These are phyloP conservation scores for Drosophila helvetica DNA, from an alignment of 2,888 invertebrate genomes.

Conservation along the genomic window DNA sequence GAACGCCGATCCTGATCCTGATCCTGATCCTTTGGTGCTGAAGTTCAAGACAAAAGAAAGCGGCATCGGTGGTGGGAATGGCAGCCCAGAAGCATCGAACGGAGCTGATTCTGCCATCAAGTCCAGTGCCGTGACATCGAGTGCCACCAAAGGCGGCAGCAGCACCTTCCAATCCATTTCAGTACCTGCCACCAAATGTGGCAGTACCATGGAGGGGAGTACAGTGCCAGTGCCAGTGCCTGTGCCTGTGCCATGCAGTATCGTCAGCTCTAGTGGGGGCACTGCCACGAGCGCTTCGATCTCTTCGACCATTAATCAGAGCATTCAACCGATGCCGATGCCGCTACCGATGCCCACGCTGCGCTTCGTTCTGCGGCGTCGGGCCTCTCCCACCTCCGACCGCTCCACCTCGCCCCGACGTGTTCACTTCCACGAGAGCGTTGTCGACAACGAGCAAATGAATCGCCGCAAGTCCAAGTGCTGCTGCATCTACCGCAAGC, in stretches of 20 bases:
- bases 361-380: constrained; percentile 17
- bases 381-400: neutral
- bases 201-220: neutral
- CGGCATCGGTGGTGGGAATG: neutral
- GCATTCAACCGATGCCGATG: neutral
- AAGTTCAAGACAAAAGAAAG: neutral
- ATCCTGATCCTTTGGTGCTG: neutral
- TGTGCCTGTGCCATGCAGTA: neutral
- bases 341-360: neutral
- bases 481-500: constrained; percentile 65
- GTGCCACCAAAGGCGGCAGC: neutral
- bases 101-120: no score
- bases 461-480: constrained; percentile 66
- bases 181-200: no score
- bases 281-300: neutral
- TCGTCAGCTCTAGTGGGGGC: no score
- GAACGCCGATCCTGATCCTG: neutral
- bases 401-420: neutral
- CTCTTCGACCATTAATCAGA: neutral
- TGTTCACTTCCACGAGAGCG: constrained; percentile 54
- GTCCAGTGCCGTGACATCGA: no score
- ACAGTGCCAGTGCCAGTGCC: no score
- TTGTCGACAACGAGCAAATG: constrained; percentile 64
- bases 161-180: neutral
- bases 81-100: neutral